Conservation (phyloP, 2,888 invertebrate species). For the Lumbricus terrestris region DNA sequence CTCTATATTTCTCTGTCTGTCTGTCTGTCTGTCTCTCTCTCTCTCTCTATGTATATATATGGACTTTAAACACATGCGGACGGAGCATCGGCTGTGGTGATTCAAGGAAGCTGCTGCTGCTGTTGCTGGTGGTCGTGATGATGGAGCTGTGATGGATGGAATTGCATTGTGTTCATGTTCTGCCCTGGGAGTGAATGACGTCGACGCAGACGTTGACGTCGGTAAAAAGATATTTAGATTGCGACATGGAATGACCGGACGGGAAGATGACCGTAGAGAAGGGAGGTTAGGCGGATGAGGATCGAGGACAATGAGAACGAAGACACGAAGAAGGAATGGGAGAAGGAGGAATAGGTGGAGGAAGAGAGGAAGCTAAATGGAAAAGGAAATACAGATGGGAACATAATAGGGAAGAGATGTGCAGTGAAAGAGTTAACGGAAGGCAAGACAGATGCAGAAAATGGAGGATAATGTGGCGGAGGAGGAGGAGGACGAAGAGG, state of each 20-base stretch:
- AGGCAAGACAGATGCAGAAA: no score
- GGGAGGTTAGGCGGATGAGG: neutral
- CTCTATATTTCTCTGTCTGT: no score
- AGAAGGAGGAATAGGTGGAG: neutral
- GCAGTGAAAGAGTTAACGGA: neutral
- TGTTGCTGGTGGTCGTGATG: neutral
- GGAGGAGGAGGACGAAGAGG: no score
- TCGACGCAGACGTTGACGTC: neutral
- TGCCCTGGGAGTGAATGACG: neutral
- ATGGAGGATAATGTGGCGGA: no score
- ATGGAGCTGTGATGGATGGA: neutral
- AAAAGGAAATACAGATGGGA: neutral
- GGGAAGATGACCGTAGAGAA: neutral
- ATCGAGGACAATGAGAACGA: neutral
- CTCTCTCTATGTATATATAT: no score
- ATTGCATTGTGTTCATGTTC: neutral
- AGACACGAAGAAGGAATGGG: neutral
- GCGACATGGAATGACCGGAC: neutral
- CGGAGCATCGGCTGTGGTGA: no score
- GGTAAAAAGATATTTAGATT: neutral
- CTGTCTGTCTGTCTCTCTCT: no score
- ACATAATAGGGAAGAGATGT: neutral
- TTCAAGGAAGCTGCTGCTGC: no score
- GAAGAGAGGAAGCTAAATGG: neutral
- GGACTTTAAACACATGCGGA: neutral